Evolutionary conservation across 2,888 invertebrate genomes (phyloP), one percentile per base, ranked within the genome.

Genomic region (Siphlonurus alternatus): DNA sequence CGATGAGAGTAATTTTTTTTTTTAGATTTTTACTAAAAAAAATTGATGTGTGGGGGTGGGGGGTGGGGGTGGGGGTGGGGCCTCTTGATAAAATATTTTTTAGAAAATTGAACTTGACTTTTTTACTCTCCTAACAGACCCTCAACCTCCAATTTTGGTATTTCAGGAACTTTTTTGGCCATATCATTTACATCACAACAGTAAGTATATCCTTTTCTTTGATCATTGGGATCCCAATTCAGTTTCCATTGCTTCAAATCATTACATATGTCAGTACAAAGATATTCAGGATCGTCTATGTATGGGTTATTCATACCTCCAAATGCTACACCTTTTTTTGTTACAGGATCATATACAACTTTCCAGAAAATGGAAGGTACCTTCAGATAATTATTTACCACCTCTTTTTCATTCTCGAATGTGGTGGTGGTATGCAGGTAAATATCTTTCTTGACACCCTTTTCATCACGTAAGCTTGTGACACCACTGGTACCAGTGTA

Each of bases 321-420:
- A 25, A 72, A 66, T 18, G 68, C 72, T 2, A 68, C 68, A 10
- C 69, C 71, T 23, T 65, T 64, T 2, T 68, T 65, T 2, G 63
- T 63, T 2, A 25, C 59, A 5, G 68, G 66, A 53, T 72, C 69
- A 62, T 69, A 67, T 7, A 71, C 66, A 1, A 71, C 70, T 70
- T 83, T 83, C 79, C 81, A 85, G 66, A 76, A 81, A n/a, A 81
- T 65, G 69, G 75, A 76, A 1, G 83, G 83, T 7, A 82, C 79
- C 0, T 82, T 81, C 61, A 83, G 75, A 1, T 75, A 75, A 1
- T 76, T 71, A 0, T 71, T 73, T n/a, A n/a, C n/a, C n/a, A n/a
- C n/a, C n/a, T n/a, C n/a, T n/a, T n/a, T n/a, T n/a, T n/a, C n/a
- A n/a, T n/a, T n/a, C n/a, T n/a, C n/a, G 64, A 76, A 73, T 69